phyloP scores from a whole-genome alignment of 2,888 invertebrate genomes.

The Lacanobia oleracea region DNA sequence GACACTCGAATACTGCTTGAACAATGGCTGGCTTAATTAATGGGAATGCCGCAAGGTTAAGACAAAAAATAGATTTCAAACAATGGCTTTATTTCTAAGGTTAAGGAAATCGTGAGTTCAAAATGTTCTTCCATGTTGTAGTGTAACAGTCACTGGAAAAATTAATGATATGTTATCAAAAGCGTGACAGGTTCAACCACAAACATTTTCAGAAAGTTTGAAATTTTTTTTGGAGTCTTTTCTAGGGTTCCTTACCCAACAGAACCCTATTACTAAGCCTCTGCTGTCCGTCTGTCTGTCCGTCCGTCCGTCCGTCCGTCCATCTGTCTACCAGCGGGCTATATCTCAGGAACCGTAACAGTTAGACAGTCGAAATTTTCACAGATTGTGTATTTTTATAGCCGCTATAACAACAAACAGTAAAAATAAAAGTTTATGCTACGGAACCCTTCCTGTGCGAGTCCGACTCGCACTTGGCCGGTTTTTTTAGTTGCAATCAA shows the following conservation, averaged over 20 bases:
- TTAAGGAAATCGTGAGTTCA: constrained; percentile 37
- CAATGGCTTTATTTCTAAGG: constrained; percentile 19
- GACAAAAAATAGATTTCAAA: constrained; percentile 44
- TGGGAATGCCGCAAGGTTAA: constrained; percentile 63
- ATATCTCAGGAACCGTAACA: too few relatives aligned
- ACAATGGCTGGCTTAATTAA: constrained; percentile 69
- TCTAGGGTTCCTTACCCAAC: too few relatives aligned
- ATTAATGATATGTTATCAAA: neutral
- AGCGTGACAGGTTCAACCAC: neutral
- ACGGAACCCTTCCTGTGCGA: too few relatives aligned
- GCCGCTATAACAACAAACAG: too few relatives aligned
- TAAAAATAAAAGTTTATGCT: too few relatives aligned
- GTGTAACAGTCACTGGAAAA: neutral
- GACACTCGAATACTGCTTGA: constrained; percentile 62
- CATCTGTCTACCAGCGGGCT: too few relatives aligned
- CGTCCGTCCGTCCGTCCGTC: too few relatives aligned
- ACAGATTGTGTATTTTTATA: too few relatives aligned
- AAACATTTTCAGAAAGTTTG: neutral
- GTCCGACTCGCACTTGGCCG: neutral
- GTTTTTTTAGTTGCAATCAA: neutral
- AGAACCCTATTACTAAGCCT: too few relatives aligned
- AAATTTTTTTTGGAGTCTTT: neutral
- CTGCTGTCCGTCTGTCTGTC: too few relatives aligned
- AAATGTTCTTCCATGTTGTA: constrained; percentile 9
- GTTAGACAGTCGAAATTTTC: too few relatives aligned